Base-by-base conservation (phyloP, 2,888 invertebrate species). In the Mythimna loreyi region DNA sequence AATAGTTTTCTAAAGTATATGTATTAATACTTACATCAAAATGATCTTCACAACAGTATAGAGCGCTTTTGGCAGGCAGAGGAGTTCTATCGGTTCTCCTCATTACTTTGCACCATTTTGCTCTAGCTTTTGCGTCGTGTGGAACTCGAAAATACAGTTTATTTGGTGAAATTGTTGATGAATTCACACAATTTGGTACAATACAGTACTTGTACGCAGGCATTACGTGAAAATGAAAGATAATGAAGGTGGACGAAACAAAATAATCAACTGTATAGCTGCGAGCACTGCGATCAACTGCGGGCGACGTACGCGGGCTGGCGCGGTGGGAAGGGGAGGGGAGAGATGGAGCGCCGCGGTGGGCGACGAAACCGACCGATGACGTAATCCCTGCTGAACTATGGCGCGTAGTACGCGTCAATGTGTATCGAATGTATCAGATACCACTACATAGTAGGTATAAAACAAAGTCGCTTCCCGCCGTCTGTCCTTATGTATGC, bases 21-120 rank as follows among this genome's bases (percentile, higher is more conserved):
- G n/a, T n/a, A 73, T 19, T 33, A 23, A 36, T 70, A 55, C 65
- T 73, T 47, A 70, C 70, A 25, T 73, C 74, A 64, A 70, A 70
- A 55, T 70, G 70, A 55, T 70, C 74, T 64, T 70, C 70, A 30
- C 70, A 70, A 33, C 74, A 73, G 30, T 73, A 19, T 30, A 47
- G 25, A 47, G 9, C 11, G 23, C n/a, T 47, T 73, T 64, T 69
- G 1, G n/a, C 16, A 53, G 73, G 45, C 36, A 69, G 19, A 45
- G 69, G 72, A 40, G 30, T 45, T 55, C 21, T 73, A 47, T 64
- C 16, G n/a, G 13, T 25, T 47, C 52, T 73, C 25, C 55, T 70
- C 65, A 70, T 70, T 47, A 28, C 53, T 40, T 55, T 25, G 53
- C n/a, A 55, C 70, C 70, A 70, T 65, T 47, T 36, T 16, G 5